Conservation (phyloP, 2,888 invertebrate species). For the Leptura quadrifasciata region DNA sequence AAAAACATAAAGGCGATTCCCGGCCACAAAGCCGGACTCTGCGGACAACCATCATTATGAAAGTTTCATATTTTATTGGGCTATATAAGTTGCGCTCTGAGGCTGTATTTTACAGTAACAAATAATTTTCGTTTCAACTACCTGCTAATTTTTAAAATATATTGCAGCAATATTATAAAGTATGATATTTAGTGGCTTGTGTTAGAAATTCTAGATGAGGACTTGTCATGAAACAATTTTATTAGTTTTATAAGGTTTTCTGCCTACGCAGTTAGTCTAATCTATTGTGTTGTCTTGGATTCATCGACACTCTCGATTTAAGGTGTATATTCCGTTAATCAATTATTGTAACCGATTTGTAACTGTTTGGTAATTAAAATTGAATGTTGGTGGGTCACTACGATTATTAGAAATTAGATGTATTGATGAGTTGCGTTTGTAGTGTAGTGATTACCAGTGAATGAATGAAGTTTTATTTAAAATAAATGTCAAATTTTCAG, state of each 20-base stretch:
- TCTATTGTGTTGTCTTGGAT: neutral
- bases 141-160: constrained; percentile 31
- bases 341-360: neutral
- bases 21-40: constrained; percentile 55
- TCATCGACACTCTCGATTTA: neutral
- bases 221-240: neutral
- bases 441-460: no score
- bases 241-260: neutral
- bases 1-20: constrained; percentile 59
- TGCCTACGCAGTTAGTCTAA: neutral
- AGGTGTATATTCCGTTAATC: neutral
- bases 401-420: no score
- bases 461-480: no score
- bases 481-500: no score
- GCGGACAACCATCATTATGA: constrained; percentile 60
- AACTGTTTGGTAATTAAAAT: neutral
- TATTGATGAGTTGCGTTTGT: no score
- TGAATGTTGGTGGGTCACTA: neutral
- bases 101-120: constrained; percentile 20
- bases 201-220: neutral
- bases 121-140: constrained; percentile 30
- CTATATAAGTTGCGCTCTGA: constrained; percentile 55
- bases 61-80: constrained; percentile 65
- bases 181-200: neutral
- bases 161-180: constrained; percentile 5